These are phyloP conservation scores for Uria lomvia DNA, from an alignment of 2,113 vertebrate genomes.

Conservation along the genomic window DNA sequence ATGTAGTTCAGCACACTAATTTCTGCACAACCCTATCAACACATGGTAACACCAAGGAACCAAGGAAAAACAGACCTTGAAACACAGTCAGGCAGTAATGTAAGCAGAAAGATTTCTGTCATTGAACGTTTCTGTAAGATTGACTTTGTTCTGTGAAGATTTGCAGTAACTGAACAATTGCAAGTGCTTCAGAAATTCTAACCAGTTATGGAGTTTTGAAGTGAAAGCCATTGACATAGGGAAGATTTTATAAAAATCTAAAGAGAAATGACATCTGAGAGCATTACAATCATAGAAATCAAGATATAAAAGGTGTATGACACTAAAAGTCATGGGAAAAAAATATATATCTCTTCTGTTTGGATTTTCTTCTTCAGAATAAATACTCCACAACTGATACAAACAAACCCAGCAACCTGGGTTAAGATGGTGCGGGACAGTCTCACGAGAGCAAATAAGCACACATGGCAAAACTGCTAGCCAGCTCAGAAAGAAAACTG, in stretches of 20 bases:
- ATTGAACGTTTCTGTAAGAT: accelerated
- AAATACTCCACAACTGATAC: not conserved
- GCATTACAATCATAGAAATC: too few relatives aligned
- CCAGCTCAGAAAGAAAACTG: not conserved
- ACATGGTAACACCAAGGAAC: not conserved
- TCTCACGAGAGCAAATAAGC: not conserved
- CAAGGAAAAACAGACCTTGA: not conserved
- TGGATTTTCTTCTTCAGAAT: not conserved
- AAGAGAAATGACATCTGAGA: not conserved
- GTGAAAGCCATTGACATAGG: not conserved
- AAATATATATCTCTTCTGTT: not conserved
- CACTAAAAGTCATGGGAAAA: not conserved
- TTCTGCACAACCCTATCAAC: not conserved
- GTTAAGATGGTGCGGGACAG: not conserved
- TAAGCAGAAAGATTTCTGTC: not conserved
- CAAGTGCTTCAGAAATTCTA: not conserved
- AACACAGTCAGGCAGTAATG: not conserved
- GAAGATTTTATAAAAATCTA: not conserved
- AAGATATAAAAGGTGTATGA: not conserved
- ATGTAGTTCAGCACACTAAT: not conserved
- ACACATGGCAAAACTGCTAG: not conserved
- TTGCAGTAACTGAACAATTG: not conserved
- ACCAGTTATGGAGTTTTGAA: not conserved
- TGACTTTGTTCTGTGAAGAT: not conserved
- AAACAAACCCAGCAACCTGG: not conserved